Evolutionary conservation across 1,140 invertebrate species (phyloP).

Genomic region (Bombus waltoni): DNA sequence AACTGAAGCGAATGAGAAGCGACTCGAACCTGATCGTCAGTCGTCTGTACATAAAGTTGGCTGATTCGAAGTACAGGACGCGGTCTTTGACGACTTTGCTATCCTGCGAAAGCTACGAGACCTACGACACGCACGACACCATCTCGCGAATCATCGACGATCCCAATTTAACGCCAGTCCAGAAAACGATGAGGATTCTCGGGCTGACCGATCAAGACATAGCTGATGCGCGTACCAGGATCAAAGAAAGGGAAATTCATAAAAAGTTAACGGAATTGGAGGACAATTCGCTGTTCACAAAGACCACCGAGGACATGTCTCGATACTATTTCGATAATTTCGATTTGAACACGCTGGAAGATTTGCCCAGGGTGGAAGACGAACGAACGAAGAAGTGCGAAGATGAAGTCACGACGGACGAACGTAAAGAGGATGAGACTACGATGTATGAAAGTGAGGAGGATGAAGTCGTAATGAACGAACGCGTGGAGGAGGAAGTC

Average conservation of each 20-base stretch:
- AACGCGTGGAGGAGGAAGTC: too few species aligned
- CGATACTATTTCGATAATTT: not conserved
- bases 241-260: constrained; percentile 8
- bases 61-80: constrained; percentile 25
- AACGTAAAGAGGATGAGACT: not conserved
- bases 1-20: constrained; percentile 10
- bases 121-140: constrained; percentile 36
- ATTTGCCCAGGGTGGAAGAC: not conserved
- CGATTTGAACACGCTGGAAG: not conserved
- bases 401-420: not conserved
- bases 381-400: not conserved
- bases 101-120: constrained; percentile 43
- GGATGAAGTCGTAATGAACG: not conserved
- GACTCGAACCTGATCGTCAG: not conserved
- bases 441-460: not conserved
- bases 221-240: constrained; percentile 38
- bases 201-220: constrained; percentile 60
- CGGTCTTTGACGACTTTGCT: constrained; percentile 58
- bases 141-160: constrained; percentile 33
- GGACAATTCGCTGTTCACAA: not conserved
- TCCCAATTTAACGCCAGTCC: constrained; percentile 39
- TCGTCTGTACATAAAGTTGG: not conserved
- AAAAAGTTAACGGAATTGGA: constrained; percentile 1
- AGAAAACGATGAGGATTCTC: constrained; percentile 68
- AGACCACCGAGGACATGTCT: not conserved